These are phyloP conservation scores for Brachylomia viminalis DNA, from an alignment of 2,888 invertebrate species.

Conservation along the genomic window DNA sequence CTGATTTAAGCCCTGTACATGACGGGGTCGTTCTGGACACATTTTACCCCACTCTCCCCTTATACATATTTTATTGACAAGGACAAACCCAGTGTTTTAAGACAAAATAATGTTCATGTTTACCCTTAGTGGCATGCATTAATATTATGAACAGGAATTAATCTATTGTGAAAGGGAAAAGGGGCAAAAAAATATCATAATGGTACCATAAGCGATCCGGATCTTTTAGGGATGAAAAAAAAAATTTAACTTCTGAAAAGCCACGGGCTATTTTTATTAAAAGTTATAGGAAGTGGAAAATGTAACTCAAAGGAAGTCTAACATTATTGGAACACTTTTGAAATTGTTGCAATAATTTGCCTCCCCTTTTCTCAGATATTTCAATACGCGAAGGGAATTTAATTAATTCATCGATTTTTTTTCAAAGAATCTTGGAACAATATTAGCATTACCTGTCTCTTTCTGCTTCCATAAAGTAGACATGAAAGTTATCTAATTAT, in stretches of 20 bases:
- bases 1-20: slow-evolving; percentile 47
- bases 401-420: slow-evolving; percentile 6
- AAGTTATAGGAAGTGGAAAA: slow-evolving; percentile 1
- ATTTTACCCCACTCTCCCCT: slow-evolving; percentile 28
- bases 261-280: not conserved
- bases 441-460: not conserved
- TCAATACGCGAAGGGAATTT: slow-evolving; percentile 10
- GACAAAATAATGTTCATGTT: slow-evolving; percentile 46
- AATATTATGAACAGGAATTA: slow-evolving; percentile 35
- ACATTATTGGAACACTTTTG: slow-evolving; percentile 5
- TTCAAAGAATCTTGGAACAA: not conserved
- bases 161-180: slow-evolving; percentile 42
- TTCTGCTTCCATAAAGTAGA: not conserved
- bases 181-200: slow-evolving; percentile 17
- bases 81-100: slow-evolving; percentile 43
- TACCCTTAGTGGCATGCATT: slow-evolving; percentile 35
- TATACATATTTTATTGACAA: slow-evolving; percentile 60
- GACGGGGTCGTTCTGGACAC: slow-evolving; percentile 47
- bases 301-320: not conserved
- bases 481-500: no score
- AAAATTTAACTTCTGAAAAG: not conserved
- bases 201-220: not conserved
- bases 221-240: slow-evolving; percentile 4
- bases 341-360: slow-evolving; percentile 14
- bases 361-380: slow-evolving; percentile 15